A percentile compares a stretch with the other conserved stretches of the same genome.
Evolutionary conservation across 2,113 vertebrate species (phyloP).

Genomic region (Strix aluco): DNA sequence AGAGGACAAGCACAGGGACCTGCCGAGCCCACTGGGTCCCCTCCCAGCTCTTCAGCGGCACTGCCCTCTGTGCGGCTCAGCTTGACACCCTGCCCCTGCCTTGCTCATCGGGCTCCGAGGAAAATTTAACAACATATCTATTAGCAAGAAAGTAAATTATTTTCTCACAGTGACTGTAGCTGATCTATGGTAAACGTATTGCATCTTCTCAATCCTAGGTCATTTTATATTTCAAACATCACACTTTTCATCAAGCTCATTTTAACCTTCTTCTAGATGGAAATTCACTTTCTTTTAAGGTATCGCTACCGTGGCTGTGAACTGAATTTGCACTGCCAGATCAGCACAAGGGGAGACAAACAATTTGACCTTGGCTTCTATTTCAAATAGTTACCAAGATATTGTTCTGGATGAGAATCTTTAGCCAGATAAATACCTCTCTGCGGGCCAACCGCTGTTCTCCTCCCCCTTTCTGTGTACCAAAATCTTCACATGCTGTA

Average conservation of each 20-base stretch:
- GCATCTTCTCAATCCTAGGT: background rate
- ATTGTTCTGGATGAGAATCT: background rate
- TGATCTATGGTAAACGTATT: background rate
- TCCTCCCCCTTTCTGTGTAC: background rate
- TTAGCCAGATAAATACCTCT: background rate
- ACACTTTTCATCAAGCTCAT: background rate
- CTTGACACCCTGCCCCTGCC: background rate
- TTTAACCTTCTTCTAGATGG: background rate
- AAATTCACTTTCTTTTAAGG: background rate
- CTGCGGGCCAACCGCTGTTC: background rate
- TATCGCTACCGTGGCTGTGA: background rate
- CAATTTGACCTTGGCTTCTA: background rate
- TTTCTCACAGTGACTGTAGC: background rate
- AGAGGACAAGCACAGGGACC: background rate
- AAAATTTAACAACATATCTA: background rate
- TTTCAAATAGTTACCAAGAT: background rate
- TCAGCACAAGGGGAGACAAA: background rate
- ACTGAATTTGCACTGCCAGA: background rate
- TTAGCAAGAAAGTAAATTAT: background rate
- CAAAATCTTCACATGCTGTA: background rate
- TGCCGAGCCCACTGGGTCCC: background rate
- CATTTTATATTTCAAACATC: background rate
- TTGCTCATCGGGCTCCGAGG: background rate
- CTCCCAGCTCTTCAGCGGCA: accelerated
- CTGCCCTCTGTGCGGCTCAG: accelerated